A percentile compares a stretch with the other conserved stretches of the same genome.
Evolutionary conservation across 2,888 invertebrate genomes (phyloP).

Genomic region (Agrochola circellaris): DNA sequence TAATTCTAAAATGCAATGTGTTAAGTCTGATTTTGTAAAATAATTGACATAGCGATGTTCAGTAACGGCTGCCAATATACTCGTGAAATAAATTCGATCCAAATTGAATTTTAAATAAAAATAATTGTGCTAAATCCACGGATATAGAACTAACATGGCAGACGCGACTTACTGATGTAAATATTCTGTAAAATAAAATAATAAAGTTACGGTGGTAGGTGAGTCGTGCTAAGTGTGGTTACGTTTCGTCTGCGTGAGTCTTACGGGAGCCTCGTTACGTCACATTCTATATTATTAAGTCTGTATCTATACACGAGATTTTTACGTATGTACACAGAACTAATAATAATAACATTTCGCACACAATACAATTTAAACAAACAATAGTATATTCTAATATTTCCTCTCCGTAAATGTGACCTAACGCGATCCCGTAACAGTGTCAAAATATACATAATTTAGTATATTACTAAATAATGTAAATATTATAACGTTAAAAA

Average conservation of each 20-base stretch:
- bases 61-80: conserved; percentile 57
- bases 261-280: conserved; percentile 76
- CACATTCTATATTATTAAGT: conserved; percentile 58
- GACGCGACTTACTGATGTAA: conserved; percentile 79
- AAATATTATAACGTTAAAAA: conserved; percentile 85
- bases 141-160: conserved; percentile 74
- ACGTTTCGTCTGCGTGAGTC: conserved; percentile 76
- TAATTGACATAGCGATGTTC: conserved; percentile 37
- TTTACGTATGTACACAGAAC: conserved; percentile 58
- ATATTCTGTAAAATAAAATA: conserved; percentile 85
- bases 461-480: conserved; percentile 90
- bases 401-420: conserved; percentile 63
- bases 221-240: conserved; percentile 80
- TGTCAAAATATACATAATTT: conserved; percentile 87
- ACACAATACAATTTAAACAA: conserved; percentile 55
- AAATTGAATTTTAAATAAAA: conserved; percentile 68
- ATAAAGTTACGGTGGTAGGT: conserved; percentile 72
- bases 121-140: conserved; percentile 81
- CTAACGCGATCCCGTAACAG: conserved; percentile 79
- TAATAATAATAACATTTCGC: conserved; percentile 54
- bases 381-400: conserved; percentile 46
- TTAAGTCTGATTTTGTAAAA: conserved; percentile 60
- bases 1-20: conserved; percentile 54
- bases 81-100: conserved; percentile 73
- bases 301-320: conserved; percentile 51